phyloP scores from a whole-genome alignment of 1,140 invertebrate genomes.

The Epicauta chinensis region DNA sequence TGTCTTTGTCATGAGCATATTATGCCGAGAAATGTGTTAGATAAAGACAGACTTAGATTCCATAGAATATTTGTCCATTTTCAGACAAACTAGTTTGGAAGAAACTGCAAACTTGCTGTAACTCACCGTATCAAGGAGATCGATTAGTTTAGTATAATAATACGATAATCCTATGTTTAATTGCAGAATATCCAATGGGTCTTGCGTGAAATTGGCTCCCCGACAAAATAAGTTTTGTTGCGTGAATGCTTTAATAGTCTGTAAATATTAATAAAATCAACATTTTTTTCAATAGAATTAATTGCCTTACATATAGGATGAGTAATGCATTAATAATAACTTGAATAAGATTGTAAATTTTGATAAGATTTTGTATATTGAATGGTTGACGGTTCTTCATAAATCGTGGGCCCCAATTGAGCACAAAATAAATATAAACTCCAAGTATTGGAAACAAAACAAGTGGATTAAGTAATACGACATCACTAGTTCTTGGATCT shows the following conservation, averaged over 20 bases:
- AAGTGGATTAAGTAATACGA: no score
- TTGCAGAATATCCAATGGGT: constrained; percentile 55
- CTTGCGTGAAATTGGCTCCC: constrained; percentile 61
- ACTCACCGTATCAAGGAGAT: constrained; percentile 62
- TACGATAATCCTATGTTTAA: constrained; percentile 54
- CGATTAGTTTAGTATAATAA: constrained; percentile 58
- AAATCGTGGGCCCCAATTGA: background rate
- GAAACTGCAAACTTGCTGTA: no score
- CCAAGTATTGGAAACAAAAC: no score
- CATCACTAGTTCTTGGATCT: no score
- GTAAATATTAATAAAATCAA: background rate
- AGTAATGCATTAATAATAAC: background rate
- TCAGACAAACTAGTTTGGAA: no score
- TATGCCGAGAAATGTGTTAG: no score
- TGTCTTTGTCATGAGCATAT: no score
- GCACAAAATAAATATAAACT: background rate
- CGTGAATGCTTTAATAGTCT: background rate
- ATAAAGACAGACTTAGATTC: no score
- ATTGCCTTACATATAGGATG: background rate
- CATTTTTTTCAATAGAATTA: background rate
- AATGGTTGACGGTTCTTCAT: constrained; percentile 2
- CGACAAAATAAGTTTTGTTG: constrained; percentile 49
- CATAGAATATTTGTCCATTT: no score
- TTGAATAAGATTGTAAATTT: background rate
- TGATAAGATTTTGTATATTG: background rate